phyloP scores from a whole-genome alignment of 2,797 vertebrate genomes.

The Arvicola amphibius region DNA sequence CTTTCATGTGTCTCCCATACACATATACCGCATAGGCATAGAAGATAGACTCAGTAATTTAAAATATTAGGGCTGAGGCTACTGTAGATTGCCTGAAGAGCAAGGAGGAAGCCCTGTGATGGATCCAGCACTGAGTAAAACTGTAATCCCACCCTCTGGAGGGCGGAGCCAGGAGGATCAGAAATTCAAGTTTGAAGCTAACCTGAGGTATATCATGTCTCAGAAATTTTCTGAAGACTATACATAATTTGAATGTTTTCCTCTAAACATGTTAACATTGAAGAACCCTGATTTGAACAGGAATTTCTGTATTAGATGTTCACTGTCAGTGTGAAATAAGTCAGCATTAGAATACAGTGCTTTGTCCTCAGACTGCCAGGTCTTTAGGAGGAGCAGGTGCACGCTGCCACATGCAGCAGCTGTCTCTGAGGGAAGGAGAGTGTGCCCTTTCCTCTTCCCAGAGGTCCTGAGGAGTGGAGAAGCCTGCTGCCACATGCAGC shows the following conservation, averaged over 20 bases:
- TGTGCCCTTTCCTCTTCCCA: not conserved
- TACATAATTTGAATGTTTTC: not conserved
- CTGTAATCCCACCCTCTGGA: not conserved
- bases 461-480: not conserved
- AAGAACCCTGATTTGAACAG: constrained; percentile 19
- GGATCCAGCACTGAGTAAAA: not conserved
- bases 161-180: not conserved
- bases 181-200: not conserved
- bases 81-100: not conserved
- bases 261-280: not conserved
- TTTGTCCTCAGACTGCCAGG: not conserved
- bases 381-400: not conserved
- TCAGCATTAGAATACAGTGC: not conserved
- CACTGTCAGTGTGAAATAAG: constrained; percentile 10
- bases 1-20: not conserved
- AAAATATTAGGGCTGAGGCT: not conserved
- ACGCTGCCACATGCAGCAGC: no score
- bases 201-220: not conserved
- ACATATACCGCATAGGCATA: not conserved
- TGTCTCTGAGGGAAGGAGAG: constrained; percentile 18
- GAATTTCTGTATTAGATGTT: constrained; percentile 16
- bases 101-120: not conserved
- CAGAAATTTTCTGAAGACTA: not conserved
- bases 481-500: not conserved
- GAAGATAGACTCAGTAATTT: not conserved